Evolutionary conservation across 2,888 invertebrate species (phyloP).

Genomic region (Plebejus melissa): DNA sequence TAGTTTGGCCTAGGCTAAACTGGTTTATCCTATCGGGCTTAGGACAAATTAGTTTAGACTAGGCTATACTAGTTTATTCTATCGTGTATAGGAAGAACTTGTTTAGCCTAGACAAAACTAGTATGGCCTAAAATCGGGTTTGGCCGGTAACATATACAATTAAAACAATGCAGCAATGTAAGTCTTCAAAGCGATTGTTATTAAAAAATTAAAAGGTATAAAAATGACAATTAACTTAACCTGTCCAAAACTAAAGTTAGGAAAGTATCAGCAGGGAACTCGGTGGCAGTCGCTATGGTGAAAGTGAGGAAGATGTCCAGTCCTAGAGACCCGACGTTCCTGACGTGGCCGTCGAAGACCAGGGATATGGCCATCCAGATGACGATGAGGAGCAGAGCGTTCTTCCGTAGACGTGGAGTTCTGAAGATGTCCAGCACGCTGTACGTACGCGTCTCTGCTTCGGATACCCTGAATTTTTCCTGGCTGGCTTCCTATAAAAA

Average conservation of each 20-base stretch:
- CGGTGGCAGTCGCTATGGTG: slow-evolving; percentile 90
- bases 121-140: no score
- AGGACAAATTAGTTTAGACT: no score
- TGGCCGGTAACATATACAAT: no score
- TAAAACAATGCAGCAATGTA: no score
- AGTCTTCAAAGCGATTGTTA: no score
- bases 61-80: no score
- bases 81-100: no score
- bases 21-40: no score
- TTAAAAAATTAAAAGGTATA: neutral
- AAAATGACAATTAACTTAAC: slow-evolving; percentile 42
- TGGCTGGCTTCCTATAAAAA: slow-evolving; percentile 81
- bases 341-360: slow-evolving; percentile 92
- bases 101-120: no score
- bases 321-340: slow-evolving; percentile 91
- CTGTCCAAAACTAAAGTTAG: slow-evolving; percentile 85
- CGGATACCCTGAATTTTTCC: slow-evolving; percentile 84
- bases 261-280: slow-evolving; percentile 90
- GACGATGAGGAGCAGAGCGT: slow-evolving; percentile 86
- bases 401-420: slow-evolving; percentile 86
- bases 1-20: no score
- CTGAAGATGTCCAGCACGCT: slow-evolving; percentile 90
- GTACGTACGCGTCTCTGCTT: slow-evolving; percentile 83
- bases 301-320: slow-evolving; percentile 91
- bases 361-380: slow-evolving; percentile 95